Conservation (phyloP, 35 echinoderm and acorn worm species). For the Eucidaris tribuloides region DNA sequence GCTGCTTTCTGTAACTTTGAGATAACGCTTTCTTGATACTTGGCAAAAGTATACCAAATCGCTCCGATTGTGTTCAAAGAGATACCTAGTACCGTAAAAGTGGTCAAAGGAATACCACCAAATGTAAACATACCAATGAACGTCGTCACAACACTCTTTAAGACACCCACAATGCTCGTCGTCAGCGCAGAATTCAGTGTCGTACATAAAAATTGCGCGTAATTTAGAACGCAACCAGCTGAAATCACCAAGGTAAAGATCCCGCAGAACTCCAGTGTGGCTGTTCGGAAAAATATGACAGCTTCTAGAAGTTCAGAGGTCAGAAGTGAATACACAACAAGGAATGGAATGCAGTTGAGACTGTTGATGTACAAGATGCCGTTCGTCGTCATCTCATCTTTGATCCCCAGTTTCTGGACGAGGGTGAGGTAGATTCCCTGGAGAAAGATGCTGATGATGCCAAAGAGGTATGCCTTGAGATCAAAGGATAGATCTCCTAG, state of each 20-base stretch:
- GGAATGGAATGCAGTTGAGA: constrained; percentile 73
- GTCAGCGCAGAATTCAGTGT: constrained; percentile 91
- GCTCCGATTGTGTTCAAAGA: constrained; percentile 63
- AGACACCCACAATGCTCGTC: constrained; percentile 74
- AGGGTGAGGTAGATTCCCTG: constrained; percentile 75
- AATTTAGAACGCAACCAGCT: constrained; percentile 76
- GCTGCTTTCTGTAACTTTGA: no score
- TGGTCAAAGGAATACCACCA: constrained; percentile 56
- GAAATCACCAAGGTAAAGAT: constrained; percentile 43
- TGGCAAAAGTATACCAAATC: constrained; percentile 66
- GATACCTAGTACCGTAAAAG: constrained; percentile 48
- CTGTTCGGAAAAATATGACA: neutral
- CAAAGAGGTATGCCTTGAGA: constrained; percentile 56
- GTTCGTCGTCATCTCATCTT: constrained; percentile 44
- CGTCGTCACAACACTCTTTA: constrained; percentile 72
- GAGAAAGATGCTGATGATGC: constrained; percentile 63
- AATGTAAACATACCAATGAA: constrained; percentile 79
- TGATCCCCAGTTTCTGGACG: constrained; percentile 59
- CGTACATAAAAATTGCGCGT: constrained; percentile 81
- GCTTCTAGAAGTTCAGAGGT: constrained; percentile 30
- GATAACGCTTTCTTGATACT: constrained; percentile 45
- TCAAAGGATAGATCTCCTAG: constrained; percentile 84
- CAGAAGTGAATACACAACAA: constrained; percentile 10
- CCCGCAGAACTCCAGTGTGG: constrained; percentile 1
- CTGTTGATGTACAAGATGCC: constrained; percentile 79